phyloP scores from a whole-genome alignment of 2,113 vertebrate genomes.

The Probosciger aterrimus region DNA sequence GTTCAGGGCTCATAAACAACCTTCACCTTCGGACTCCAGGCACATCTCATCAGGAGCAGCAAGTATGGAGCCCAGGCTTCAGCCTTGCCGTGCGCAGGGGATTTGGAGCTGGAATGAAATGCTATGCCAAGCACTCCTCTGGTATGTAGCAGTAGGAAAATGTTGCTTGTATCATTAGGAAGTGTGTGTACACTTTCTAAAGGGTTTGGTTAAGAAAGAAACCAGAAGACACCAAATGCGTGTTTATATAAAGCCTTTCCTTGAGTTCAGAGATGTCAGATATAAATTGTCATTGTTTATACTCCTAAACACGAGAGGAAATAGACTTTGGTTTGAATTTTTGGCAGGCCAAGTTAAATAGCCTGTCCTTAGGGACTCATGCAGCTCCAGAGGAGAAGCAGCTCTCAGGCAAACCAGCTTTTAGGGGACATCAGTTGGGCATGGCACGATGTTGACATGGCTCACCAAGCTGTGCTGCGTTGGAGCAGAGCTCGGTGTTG shows the following conservation, averaged over 20 bases:
- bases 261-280: not conserved
- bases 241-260: not conserved
- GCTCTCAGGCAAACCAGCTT: not conserved
- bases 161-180: not conserved
- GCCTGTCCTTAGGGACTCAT: not conserved
- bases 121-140: not conserved
- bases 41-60: not conserved
- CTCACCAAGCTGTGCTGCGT: not conserved
- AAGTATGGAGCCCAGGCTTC: not conserved
- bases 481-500: not conserved
- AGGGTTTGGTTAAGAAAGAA: constrained; percentile 18
- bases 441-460: fast-evolving
- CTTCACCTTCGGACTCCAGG: not conserved
- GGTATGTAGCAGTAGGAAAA: not conserved
- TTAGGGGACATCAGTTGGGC: not conserved
- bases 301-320: not conserved
- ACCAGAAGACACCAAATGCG: not conserved
- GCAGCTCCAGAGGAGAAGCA: not conserved
- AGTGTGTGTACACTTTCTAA: not conserved
- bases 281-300: not conserved
- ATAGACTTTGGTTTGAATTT: not conserved
- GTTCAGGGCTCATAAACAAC: not conserved
- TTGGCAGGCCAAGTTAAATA: not conserved
- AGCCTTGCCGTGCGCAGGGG: fast-evolving
- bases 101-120: not conserved